These are phyloP conservation scores for Drosophila nigricruria DNA, from an alignment of 2,888 invertebrate species.

Conservation along the genomic window DNA sequence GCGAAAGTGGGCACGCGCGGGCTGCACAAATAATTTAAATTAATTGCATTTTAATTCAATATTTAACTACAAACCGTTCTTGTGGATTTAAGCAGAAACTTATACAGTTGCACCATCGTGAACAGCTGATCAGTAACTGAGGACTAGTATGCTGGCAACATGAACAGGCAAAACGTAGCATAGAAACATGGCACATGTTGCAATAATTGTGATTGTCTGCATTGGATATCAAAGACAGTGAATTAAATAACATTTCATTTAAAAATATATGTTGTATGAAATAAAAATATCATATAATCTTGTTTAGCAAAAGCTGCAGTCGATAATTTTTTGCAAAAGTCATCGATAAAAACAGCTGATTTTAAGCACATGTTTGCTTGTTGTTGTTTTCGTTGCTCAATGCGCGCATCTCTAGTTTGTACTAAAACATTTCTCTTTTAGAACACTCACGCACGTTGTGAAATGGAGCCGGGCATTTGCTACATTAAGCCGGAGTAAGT, in stretches of 20 bases:
- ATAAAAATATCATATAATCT: not conserved
- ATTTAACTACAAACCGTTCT: slow-evolving; percentile 69
- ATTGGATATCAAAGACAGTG: no score
- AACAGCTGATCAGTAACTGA: slow-evolving; percentile 28
- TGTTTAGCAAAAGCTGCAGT: not conserved
- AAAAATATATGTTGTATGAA: not conserved
- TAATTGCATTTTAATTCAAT: not conserved
- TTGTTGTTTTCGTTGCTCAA: not conserved
- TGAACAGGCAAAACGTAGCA: not conserved
- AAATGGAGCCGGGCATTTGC: slow-evolving; percentile 84
- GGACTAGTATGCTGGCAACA: slow-evolving; percentile 16
- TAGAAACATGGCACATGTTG: not conserved
- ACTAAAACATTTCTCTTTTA: slow-evolving; percentile 33
- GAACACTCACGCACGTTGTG: slow-evolving; percentile 57
- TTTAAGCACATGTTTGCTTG: slow-evolving; percentile 56
- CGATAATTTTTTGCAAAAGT: slow-evolving; percentile 1
- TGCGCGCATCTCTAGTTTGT: slow-evolving; percentile 27
- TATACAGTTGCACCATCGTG: slow-evolving; percentile 82
- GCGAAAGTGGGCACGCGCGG: slow-evolving; percentile 75
- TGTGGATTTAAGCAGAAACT: slow-evolving; percentile 73
- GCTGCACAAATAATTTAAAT: slow-evolving; percentile 45
- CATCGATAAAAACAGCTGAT: slow-evolving; percentile 39
- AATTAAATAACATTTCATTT: not conserved
- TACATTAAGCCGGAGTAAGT: slow-evolving; percentile 83
- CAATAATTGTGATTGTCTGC: not conserved